A percentile compares a stretch with the other conserved stretches of the same genome.
phyloP scores from a whole-genome alignment of 2,888 invertebrate genomes.

The Drosophila borealis region DNA sequence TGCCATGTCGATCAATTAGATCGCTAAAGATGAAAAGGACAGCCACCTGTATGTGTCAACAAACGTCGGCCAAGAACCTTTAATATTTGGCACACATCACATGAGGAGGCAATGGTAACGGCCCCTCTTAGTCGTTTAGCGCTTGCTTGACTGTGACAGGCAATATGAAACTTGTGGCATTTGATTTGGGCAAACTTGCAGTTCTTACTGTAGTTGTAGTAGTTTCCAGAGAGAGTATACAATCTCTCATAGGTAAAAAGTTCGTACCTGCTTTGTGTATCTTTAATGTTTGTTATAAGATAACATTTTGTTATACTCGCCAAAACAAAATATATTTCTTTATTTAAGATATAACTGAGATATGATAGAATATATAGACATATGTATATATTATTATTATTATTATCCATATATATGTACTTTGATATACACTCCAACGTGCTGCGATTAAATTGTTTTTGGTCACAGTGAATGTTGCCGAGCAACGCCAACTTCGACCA shows the following conservation, averaged over 20 bases:
- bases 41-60: constrained; percentile 46
- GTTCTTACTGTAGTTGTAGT: constrained; percentile 26
- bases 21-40: constrained; percentile 31
- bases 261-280: background rate
- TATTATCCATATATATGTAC: background rate
- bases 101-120: constrained; percentile 12
- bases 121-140: constrained; percentile 15
- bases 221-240: background rate
- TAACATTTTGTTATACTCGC: too few relatives aligned
- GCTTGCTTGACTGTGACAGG: constrained; percentile 33
- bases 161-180: constrained; percentile 63
- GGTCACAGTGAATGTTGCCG: constrained; percentile 72
- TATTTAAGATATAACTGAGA: background rate
- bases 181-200: constrained; percentile 53
- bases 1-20: constrained; percentile 16
- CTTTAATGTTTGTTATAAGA: too few relatives aligned
- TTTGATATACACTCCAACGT: constrained; percentile 13
- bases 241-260: background rate
- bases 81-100: constrained; percentile 49
- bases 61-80: constrained; percentile 26
- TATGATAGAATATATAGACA: background rate
- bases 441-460: constrained; percentile 55
- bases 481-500: constrained; percentile 55
- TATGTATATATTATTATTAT: background rate
- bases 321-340: background rate